Percentiles rank a stretch among this genome's conserved stretches.
Evolutionary conservation across 2,113 vertebrate species (phyloP).

Genomic region (Genyomyrus donnyi): DNA sequence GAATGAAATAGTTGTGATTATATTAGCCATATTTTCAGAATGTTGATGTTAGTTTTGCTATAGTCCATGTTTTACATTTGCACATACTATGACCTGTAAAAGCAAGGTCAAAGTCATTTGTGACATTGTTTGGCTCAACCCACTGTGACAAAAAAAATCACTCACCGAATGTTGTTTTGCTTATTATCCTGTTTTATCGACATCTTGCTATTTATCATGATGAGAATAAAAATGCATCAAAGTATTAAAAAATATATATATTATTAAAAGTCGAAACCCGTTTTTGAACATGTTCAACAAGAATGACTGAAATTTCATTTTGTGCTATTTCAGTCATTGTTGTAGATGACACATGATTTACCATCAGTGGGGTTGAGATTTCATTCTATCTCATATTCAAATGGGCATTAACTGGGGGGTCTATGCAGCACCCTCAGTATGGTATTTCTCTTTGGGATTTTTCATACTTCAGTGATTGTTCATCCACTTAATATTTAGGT

Average conservation of each 20-base stretch:
- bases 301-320: background rate
- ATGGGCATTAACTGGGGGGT: background rate
- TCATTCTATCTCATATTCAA: background rate
- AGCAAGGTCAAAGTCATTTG: constrained; percentile 5
- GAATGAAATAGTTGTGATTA: background rate
- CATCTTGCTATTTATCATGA: background rate
- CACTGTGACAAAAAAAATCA: background rate
- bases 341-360: constrained; percentile 14
- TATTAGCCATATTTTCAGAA: background rate
- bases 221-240: background rate
- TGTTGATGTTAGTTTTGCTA: background rate
- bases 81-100: background rate
- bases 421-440: background rate
- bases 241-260: background rate
- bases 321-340: background rate
- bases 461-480: background rate
- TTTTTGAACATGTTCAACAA: background rate
- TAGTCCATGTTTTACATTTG: background rate
- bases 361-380: background rate
- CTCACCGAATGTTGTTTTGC: background rate
- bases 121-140: background rate
- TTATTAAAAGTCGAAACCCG: background rate
- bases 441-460: background rate
- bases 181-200: background rate
- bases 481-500: background rate